Evolutionary conservation across 2,113 vertebrate species (phyloP), one percentile per base, ranked within the genome.

Genomic region (Atherinomorus stipes): DNA sequence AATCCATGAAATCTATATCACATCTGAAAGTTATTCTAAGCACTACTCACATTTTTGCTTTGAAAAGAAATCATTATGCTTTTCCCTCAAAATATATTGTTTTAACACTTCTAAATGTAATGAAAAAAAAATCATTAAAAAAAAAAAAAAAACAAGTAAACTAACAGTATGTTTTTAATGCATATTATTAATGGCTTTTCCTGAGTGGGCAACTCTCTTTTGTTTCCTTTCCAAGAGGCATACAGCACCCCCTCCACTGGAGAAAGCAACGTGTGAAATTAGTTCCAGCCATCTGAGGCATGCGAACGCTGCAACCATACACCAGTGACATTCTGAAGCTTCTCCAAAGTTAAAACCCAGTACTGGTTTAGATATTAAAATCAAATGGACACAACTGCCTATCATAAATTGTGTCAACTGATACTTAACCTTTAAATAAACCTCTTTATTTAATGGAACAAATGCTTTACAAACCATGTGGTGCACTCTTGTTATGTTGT

Each of bases 281-380:
- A 38, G 49, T 69, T 21, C 60, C 28, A 66, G 42, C 61, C 66
- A 66, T 64, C 65, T 71, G 54, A 66, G 21, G 60, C 7, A 61
- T 78, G 60, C 11, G 28, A 49, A 25, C 13, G 50, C 60, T 71
- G 64, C 15, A 81, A 81, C 61, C 19, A 22, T 63, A 77, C 42
- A 61, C 77, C 64, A 61, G 52, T 60, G 53, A 56, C 68, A 73
- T 80, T 69, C 18, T 37, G 28, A 65, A 0, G 0, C 65, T 59
- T 58, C 74, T 77, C 64, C 57, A 65, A 67, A 7, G 11, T 38
- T 54, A 28, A 34, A 34, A 37, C 62, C 21, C 34, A 25, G 25
- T 7, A 21, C 52, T 77, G 80, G 22, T 57, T 73, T 45, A 57
- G 40, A 68, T 75, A 63, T 73, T 53, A 82, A 69, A 82, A 77